Percentiles rank a stretch among this genome's conserved stretches.
These are phyloP conservation scores for Trichonephila clavipes DNA, from an alignment of 1,140 invertebrate genomes.

Conservation along the genomic window DNA sequence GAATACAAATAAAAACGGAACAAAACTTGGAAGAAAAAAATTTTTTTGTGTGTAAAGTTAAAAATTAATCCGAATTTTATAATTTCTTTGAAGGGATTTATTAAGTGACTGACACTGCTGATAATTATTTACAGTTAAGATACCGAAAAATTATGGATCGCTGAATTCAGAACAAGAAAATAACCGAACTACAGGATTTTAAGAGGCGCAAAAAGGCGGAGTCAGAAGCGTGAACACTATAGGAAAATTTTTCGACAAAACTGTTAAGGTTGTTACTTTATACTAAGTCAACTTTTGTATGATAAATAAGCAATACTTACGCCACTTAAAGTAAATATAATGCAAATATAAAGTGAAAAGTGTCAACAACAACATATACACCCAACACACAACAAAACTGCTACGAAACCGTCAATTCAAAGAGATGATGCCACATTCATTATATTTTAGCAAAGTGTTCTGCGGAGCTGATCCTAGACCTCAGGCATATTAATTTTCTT, in stretches of 20 bases:
- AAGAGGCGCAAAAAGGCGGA: constrained; percentile 13
- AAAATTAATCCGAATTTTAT: too few relatives aligned
- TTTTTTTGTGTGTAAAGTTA: too few relatives aligned
- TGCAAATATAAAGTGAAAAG: constrained; percentile 32
- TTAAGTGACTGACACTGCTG: too few relatives aligned
- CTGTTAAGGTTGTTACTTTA: neutral
- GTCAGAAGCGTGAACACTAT: neutral
- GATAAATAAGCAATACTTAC: neutral
- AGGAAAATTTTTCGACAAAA: neutral
- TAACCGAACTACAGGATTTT: neutral
- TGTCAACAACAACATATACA: constrained; percentile 51
- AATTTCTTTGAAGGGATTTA: too few relatives aligned
- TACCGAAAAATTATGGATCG: too few relatives aligned
- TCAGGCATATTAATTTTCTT: too few relatives aligned
- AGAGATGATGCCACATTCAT: neutral
- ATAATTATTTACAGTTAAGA: too few relatives aligned
- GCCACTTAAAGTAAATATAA: constrained; percentile 29
- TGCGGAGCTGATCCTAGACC: too few relatives aligned
- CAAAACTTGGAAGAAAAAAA: too few relatives aligned
- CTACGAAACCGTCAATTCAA: constrained; percentile 23
- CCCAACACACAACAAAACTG: constrained; percentile 38
- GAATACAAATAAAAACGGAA: too few relatives aligned
- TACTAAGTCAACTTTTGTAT: neutral
- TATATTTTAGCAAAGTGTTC: neutral
- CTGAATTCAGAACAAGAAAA: neutral